Base-by-base conservation (phyloP, 35 echinoderm and acorn worm genomes). In the Hemicentrotus pulcherrimus region DNA sequence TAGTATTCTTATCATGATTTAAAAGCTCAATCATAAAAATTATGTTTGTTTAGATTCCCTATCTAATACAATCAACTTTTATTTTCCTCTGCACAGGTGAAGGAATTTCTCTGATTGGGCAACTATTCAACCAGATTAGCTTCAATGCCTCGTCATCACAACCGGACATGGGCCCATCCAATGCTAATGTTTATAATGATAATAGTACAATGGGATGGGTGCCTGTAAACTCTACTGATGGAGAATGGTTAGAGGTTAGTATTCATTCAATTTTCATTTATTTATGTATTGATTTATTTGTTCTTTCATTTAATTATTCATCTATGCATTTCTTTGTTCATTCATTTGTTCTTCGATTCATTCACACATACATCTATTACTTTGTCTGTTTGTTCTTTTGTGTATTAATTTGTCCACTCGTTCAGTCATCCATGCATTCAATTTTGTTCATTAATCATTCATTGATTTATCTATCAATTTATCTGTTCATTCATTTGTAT, bases 131-230 rank as follows among this genome's bases (percentile, higher is more conserved):
- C 19, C 19, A 31, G 19, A 28, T 48, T 11, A 92, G 22, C 47
- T 45, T 92, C 91, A 92, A 32, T 48, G 47, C 91, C 13, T 92
- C 91, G 6, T 92, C 91, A 18, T 46, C 91, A 47, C 15, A 92
- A 31, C 46, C 46, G 0, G 91, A 28, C 46, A 45, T 48, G 46
- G 91, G 28, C 24, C 32, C 47, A 24, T 50, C 35, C 1, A 52
- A 97, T 4, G 86, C 96, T 19, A 32, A 89, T 13, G 24, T 98
- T 31, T 65, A 95, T 35, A 91, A 91, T 48, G 11, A 46, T 4
- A 86, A 94, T 47, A 24, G 78, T 15, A 60, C 94, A 15, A 52
- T 18, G 4, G 97, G 52, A 35, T 98, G 96, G 97, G 92, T 91
- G 31, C 96, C 96, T 24, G 46, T 6, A 52, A 94, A 46, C 92